Base-by-base conservation (phyloP, 2,797 vertebrate genomes). In the Alauda arvensis region DNA sequence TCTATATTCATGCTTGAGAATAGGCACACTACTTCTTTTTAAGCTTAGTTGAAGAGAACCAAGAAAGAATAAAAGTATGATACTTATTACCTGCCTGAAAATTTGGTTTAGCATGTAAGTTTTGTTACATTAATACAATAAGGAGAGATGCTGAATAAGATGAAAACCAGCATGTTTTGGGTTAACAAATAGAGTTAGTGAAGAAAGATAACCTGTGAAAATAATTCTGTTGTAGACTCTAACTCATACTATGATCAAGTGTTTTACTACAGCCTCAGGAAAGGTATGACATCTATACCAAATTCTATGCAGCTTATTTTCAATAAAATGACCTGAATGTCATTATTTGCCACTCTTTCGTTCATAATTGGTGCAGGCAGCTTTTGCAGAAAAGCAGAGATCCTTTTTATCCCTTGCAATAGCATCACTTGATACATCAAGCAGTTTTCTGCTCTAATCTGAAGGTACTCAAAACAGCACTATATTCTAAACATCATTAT, bases 171-270 rank as follows among this genome's bases (percentile, higher is more conserved):
- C 69, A 77, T 80, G 39, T 55, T 90, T 88, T 39, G 25, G 19
- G 20, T 87, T 83, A 87, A 83, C 26, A 69, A 53, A 67, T 79
- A 56, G 1, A 74, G 57, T n/a, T 34, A 70, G 82, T 74, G 83
- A 94, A 89, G 81, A 87, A 86, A 86, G 42, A 74, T 83, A 83
- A 81, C 48, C 37, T 76, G 13, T 46, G 66, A 75, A 81, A 90
- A 34, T 33, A n/a, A 55, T 87, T 83, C 45, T 89, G 55, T 74
- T 55, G 18, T 65, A 68, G 68, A 31, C 37, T 75, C 55, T 62
- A 55, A 77, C 37, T 77, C 62, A 18, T 59, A n/a, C 43, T 69
- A 5, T 48, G 45, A 53, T 69, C 37, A 85, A 83, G 45, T 52
- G 53, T 72, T 40, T 88, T 83, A 89, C 31, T 34, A 76, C 42